phyloP scores from a whole-genome alignment of 2,113 vertebrate species.

The Copsychus sechellarum region DNA sequence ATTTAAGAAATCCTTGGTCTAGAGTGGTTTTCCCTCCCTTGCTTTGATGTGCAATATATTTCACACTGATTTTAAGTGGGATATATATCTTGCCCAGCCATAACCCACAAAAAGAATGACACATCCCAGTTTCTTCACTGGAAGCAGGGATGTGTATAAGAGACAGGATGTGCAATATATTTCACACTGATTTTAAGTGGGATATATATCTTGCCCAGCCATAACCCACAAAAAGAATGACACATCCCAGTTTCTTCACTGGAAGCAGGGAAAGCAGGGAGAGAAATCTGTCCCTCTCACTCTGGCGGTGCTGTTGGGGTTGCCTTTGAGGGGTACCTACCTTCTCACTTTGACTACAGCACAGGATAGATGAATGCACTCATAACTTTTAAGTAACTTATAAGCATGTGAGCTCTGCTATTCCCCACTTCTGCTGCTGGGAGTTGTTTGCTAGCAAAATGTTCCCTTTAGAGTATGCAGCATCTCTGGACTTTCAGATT shows the following conservation, averaged over 20 bases:
- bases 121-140: too few species aligned
- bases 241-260: background rate
- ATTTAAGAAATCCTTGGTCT: background rate
- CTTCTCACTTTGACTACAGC: background rate
- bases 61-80: background rate
- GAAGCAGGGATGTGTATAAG: too few species aligned
- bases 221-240: background rate
- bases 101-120: background rate
- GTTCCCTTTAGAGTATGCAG: background rate
- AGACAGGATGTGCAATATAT: background rate
- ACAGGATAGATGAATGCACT: background rate
- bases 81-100: background rate
- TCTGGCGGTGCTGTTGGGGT: background rate
- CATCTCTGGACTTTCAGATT: background rate
- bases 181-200: background rate
- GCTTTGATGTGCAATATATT: background rate
- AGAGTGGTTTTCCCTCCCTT: background rate
- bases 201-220: background rate
- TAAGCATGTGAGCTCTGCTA: background rate
- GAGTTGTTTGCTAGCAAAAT: background rate
- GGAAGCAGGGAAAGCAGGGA: background rate
- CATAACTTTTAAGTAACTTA: background rate
- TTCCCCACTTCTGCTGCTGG: background rate
- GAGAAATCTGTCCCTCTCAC: background rate
- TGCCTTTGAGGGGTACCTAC: background rate